Conservation (phyloP, 2,888 invertebrate genomes). For the Capitulum mitella region DNA sequence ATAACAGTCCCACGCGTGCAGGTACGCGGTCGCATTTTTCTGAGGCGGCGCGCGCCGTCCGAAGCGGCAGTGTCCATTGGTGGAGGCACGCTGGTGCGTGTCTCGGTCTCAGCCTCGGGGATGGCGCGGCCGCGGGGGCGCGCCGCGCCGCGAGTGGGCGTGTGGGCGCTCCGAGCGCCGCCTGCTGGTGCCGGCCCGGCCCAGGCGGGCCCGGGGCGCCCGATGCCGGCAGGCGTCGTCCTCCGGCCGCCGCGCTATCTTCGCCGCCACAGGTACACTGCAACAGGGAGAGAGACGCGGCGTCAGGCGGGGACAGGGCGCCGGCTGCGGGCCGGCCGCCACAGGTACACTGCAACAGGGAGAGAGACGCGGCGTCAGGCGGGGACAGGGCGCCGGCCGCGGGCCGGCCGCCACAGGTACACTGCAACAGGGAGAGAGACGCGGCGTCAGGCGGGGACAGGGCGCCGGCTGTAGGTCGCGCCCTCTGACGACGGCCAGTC, state of each 20-base stretch:
- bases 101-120: neutral
- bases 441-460: neutral
- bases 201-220: no score
- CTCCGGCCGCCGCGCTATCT: neutral
- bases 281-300: neutral
- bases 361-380: neutral
- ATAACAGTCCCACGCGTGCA: neutral
- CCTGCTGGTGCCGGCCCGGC: neutral
- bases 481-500: no score
- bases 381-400: no score
- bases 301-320: neutral
- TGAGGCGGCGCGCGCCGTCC: neutral
- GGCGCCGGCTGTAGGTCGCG: no score
- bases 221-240: neutral
- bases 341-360: neutral
- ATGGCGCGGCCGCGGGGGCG: neutral
- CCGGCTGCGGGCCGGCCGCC: no score
- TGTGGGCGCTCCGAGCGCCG: neutral
- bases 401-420: neutral
- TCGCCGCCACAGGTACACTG: constrained; percentile 3
- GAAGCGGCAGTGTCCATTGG: neutral
- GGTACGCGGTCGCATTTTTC: neutral
- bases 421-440: neutral
- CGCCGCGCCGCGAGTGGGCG: neutral
- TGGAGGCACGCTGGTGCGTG: no score